These are phyloP conservation scores for Sus cebifrons DNA, from an alignment of 2,797 vertebrate species.

Conservation along the genomic window DNA sequence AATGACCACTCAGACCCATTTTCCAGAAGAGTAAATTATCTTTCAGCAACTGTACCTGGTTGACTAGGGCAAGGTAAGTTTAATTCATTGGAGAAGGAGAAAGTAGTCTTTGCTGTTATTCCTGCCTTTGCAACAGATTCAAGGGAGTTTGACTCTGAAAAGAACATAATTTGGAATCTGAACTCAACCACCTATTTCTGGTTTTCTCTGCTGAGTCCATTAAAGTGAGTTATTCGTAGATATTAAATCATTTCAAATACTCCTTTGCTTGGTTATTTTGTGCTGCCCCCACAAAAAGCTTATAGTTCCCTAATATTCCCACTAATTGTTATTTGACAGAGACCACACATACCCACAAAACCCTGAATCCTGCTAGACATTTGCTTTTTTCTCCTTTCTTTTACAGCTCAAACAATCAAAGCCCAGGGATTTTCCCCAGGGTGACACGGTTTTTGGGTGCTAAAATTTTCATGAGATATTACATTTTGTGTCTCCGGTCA, in stretches of 20 bases:
- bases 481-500: background rate
- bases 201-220: slow-evolving; percentile 51
- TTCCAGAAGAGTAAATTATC: slow-evolving; percentile 54
- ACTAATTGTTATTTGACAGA: background rate
- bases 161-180: slow-evolving; percentile 60
- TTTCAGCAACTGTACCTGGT: slow-evolving; percentile 56
- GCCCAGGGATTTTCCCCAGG: background rate
- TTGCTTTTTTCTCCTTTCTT: background rate
- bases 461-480: slow-evolving; percentile 43
- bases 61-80: slow-evolving; percentile 27
- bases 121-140: slow-evolving; percentile 16
- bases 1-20: background rate
- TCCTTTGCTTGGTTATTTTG: background rate
- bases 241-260: slow-evolving; percentile 47
- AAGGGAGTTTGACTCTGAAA: background rate
- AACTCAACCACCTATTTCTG: slow-evolving; percentile 54
- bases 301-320: slow-evolving; percentile 51
- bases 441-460: background rate
- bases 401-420: background rate
- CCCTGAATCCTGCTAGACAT: background rate
- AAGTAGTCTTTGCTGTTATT: slow-evolving; percentile 38
- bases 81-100: slow-evolving; percentile 50
- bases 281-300: background rate
- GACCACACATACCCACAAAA: background rate
- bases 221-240: slow-evolving; percentile 53